Evolutionary conservation across 1,140 invertebrate genomes (phyloP), one percentile per base, ranked within the genome.

Genomic region (Brachionus manjavacas): DNA sequence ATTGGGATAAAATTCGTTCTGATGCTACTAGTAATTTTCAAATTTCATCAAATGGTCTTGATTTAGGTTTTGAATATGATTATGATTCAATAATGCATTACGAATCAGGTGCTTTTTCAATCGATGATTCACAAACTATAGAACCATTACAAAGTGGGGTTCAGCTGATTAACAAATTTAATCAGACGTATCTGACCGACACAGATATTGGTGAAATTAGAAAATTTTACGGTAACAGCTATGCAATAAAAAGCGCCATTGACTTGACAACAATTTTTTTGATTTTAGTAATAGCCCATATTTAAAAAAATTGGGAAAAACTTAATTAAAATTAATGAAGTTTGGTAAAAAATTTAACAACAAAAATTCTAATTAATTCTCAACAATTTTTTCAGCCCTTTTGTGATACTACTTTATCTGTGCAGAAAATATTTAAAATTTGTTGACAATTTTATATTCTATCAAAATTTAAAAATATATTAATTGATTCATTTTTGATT

Each of bases 31-130:
- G 23, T 2, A 55, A 55, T 55, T 81, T 52, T 43, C 46, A 52
- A 16, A 81, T 55, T 25, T 31, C 3, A 14, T n/a, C 4, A 35
- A n/a, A 31, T 11, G 25, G 11, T 20, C 9, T 8, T 20, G 20
- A 60, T 25, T 60, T 60, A 20, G 87, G 87, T 12, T 87, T 86
- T 72, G 89, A 91, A 0, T 94, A 94, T 85, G 94, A 95, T 88
- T 95, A 93, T 86, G 91, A 92, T 74, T 94, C 93, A 84, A 93
- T 95, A 1, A 94, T 95, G 94, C 94, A 95, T 87, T 95, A 95
- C 86, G 94, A 93, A 0, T 89, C 91, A n/a, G 92, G 91, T 66
- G 93, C 94, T 11, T 95, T 95, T 88, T 93, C 93, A 3, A 91
- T 87, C 49, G 94, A 94, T 87, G 92, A 92, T 1, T 87, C 91